These are phyloP conservation scores for Pachypeltis micranthus DNA, from an alignment of 1,140 invertebrate species.

Conservation along the genomic window DNA sequence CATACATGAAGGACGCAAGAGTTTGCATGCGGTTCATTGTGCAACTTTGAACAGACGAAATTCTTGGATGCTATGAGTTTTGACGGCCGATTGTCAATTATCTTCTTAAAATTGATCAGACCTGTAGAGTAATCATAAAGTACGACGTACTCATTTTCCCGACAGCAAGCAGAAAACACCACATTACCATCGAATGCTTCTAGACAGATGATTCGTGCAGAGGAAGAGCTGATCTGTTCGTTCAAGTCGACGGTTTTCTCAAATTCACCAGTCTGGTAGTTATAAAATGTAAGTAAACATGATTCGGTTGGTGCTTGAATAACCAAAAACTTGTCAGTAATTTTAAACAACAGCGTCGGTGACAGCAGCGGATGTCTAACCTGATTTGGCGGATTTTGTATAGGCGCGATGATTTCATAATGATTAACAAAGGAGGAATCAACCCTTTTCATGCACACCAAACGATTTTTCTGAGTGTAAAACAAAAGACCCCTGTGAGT, in stretches of 20 bases:
- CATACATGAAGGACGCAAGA: constrained; percentile 10
- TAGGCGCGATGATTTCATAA: neutral
- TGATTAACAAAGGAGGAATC: neutral
- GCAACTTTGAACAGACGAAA: constrained; percentile 3
- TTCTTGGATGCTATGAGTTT: neutral
- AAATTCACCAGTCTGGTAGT: neutral
- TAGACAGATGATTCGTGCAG: neutral
- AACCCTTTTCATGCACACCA: constrained; percentile 5
- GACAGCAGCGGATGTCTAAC: neutral
- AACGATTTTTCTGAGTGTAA: constrained; percentile 5
- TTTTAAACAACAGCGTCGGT: neutral
- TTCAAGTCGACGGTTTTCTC: neutral
- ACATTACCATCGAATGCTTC: neutral
- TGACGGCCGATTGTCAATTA: neutral
- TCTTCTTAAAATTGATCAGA: neutral
- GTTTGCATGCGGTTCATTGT: neutral
- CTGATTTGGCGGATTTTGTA: neutral
- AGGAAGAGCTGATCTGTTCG: neutral
- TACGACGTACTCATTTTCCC: neutral
- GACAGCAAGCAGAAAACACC: neutral
- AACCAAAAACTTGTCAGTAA: constrained; percentile 4
- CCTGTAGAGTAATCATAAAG: neutral
- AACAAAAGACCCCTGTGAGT: neutral
- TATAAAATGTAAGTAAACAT: neutral
- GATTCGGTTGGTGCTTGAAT: neutral